Evolutionary conservation across 2,888 invertebrate genomes (phyloP), one percentile per base, ranked within the genome.

Genomic region (Aromia moschata): DNA sequence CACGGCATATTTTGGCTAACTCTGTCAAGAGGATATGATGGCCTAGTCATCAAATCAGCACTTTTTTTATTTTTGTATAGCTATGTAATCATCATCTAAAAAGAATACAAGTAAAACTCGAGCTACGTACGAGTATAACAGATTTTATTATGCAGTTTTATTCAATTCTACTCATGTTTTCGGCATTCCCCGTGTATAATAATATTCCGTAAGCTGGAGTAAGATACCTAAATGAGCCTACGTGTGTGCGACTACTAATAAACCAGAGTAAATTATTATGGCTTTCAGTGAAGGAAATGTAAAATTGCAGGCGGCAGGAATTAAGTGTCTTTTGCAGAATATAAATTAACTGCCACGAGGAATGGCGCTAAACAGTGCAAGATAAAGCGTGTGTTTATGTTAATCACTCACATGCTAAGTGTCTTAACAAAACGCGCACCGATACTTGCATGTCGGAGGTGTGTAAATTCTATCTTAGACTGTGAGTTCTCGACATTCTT

Each of bases 291-390:
- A 57, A 65, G 69, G 70, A 70, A 70, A 70, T 68, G 68, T 69
- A 68, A 69, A 70, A 68, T 65, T 64, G 67, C 66, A 60, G 63
- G 63, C 67, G 67, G 65, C 67, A 65, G 67, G 68, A 70, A 69
- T 67, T 60, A 65, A 70, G 63, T 62, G 68, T 69, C 64, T 67
- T 62, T 64, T 59, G 66, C 65, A 63, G 65, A 68, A 72, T 69
- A 72, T 71, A 72, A 70, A 72, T 71, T 70, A 70, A 62, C 64
- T 67, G 69, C 58, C 67, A 61, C 49, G 64, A 65, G 65, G 68
- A 68, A 70, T 66, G 70, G 70, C 68, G 67, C 62, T 71, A 70
- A 73, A 69, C 70, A 66, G 60, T 65, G 55, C 56, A 65, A 71
- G 69, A 68, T 69, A 67, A 70, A 70, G 67, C 58, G 62, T 54